Base-by-base conservation (phyloP, 2,113 vertebrate genomes). In the Gymnocephalus cernua region DNA sequence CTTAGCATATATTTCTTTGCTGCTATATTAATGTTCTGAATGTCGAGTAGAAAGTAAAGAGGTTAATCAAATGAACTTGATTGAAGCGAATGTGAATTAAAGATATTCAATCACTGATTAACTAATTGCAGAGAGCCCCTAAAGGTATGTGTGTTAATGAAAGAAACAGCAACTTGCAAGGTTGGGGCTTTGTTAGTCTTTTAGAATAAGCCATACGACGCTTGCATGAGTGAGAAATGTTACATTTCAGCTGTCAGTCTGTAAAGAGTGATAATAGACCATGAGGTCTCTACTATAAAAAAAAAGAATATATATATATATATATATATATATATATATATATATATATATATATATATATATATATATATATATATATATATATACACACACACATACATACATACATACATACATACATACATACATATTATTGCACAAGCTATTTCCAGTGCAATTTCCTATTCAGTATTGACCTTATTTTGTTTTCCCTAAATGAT, bases 381-480 rank as follows among this genome's bases (percentile, higher is more conserved):
- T 29, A 29, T 29, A 29, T n/a, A n/a, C n/a, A n/a, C n/a, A n/a
- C n/a, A n/a, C n/a, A n/a, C n/a, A 29, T 29, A 29, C 4, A 29
- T 29, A 29, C 4, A 29, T 29, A 29, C 4, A 29, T 29, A 29
- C 4, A 29, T 29, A 0, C 4, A 4, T 4, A 29, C 3, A 29
- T 29, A 29, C 3, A 29, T 2, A 29, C 3, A 29, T 29, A 29
- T n/a, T n/a, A n/a, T n/a, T 76, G 63, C 47, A 58, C n/a, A 57
- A 44, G 25, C 67, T 19, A 48, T 67, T 80, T 86, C 66, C n/a
- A 45, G 2, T 58, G 59, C 41, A 89, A 82, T 89, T 84, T 89
- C 80, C 83, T 88, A 41, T 29, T 59, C 9, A 58, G 48, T 9
- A 25, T 59, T 83, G 10, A 64, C 32, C 18, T 25, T n/a, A 12